Conservation (phyloP, 23 tunicate species). For the Trididemnum clinides region DNA sequence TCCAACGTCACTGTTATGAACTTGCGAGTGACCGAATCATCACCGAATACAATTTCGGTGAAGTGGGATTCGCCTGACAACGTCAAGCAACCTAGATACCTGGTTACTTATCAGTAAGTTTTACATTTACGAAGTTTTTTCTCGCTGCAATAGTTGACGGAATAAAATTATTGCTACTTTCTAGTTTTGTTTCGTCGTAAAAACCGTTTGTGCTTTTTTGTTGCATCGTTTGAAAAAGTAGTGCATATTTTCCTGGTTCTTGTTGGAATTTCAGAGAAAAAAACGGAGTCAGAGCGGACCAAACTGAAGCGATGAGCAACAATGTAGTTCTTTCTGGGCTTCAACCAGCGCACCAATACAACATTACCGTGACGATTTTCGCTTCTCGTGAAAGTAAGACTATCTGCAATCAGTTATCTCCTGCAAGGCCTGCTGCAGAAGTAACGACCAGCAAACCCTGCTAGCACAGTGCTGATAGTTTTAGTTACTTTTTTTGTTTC, state of each 20-base stretch:
- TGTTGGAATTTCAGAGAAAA: neutral
- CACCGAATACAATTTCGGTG: slow-evolving; percentile 68
- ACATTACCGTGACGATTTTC: slow-evolving; percentile 51
- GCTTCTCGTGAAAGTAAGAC: neutral
- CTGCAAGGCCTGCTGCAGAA: too few relatives aligned
- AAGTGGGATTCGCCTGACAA: slow-evolving; percentile 55
- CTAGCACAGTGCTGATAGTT: too few relatives aligned
- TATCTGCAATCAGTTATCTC: neutral
- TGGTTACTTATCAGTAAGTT: slow-evolving; percentile 54
- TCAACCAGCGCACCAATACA: slow-evolving; percentile 32
- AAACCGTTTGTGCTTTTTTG: too few relatives aligned
- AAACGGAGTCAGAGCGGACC: neutral
- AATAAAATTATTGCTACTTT: too few relatives aligned
- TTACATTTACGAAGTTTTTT: too few relatives aligned
- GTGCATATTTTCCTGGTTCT: too few relatives aligned
- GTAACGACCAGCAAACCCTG: too few relatives aligned
- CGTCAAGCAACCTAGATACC: slow-evolving; percentile 4
- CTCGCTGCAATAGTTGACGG: too few relatives aligned
- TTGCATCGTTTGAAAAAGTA: too few relatives aligned
- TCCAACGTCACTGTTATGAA: slow-evolving; percentile 27
- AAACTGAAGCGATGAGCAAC: neutral
- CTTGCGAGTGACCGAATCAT: slow-evolving; percentile 42
- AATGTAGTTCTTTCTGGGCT: slow-evolving; percentile 11
- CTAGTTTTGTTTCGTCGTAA: too few relatives aligned
- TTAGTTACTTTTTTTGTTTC: too few relatives aligned